Base-by-base conservation (phyloP, 2,797 vertebrate species). In the Leptatherina wallacei region DNA sequence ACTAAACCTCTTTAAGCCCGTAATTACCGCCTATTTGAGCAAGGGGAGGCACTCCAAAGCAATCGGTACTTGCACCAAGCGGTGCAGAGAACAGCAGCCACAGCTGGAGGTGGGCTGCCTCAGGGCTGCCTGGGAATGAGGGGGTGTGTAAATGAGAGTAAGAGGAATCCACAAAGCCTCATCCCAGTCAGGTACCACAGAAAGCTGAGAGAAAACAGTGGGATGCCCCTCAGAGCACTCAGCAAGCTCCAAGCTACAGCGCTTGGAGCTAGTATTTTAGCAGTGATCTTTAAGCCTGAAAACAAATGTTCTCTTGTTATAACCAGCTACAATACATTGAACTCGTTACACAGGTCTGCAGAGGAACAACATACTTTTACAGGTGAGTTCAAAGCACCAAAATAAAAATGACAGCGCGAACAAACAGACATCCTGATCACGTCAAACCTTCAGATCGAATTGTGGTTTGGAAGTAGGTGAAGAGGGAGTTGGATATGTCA, bases 1-100 rank as follows among this genome's bases (percentile, higher is more conserved):
- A 99, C 97, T 99, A 98, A 99, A 98, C 97, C 97, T 98, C 97
- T 98, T 97, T 98, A 98, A 98, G 97, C 96, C 96, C 95, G 96
- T 99, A 99, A 99, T 99, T 98, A 98, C 97, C 95, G 96, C 96
- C 96, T 98, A 97, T 98, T 98, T 98, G 96, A 98, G 97, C 94
- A 95, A 96, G 95, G 97, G 97, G 96, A 96, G 89, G 96, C 96
- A 96, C 97, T 98, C 96, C 96, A 96, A 97, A 97, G 96, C 96
- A 97, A 97, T 97, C 96, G 95, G 95, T 95, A 92, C 95, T 90
- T 81, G 85, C 89, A 84, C 89, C 88, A 89, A 89, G 95, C 95
- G 91, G 94, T 93, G 95, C 95, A 42, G 79, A 83, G 86, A 91
- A 89, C 89, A 77, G 85, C 96, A 94, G 95, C 96, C 96, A 94